Conservation (phyloP, 1,140 invertebrate genomes). For the Drosophila tropicalis region DNA sequence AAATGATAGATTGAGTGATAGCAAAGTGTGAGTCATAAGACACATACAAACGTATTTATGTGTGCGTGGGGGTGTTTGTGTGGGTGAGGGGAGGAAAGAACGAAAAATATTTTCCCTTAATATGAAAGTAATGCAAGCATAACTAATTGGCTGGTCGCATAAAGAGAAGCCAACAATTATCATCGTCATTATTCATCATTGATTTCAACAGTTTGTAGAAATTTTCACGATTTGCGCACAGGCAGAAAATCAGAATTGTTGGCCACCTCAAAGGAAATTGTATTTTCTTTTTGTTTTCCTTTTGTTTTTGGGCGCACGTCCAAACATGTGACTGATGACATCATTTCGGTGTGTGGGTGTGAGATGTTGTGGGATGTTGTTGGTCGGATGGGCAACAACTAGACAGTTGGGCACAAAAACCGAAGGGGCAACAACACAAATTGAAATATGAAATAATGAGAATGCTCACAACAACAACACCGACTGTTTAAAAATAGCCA, state of each 20-base stretch:
- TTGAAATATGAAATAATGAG: conserved; percentile 43
- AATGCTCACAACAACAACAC: conserved; percentile 15
- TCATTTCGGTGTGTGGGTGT: conserved; percentile 53
- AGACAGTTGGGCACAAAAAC: conserved; percentile 55
- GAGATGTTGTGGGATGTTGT: conserved; percentile 13
- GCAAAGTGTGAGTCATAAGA: conserved; percentile 13
- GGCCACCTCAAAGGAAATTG: conserved; percentile 37
- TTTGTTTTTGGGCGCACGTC: conserved; percentile 46
- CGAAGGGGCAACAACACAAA: conserved; percentile 30
- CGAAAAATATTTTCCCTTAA: background rate
- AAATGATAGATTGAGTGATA: conserved; percentile 10
- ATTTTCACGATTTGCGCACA: conserved; percentile 36
- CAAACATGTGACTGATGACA: conserved; percentile 79
- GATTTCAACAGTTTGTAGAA: conserved; percentile 25
- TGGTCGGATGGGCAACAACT: conserved; percentile 21
- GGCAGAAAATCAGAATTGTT: conserved; percentile 22
- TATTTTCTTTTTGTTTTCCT: conserved; percentile 15
- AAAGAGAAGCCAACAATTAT: background rate
- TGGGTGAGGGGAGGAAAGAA: background rate
- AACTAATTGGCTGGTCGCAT: conserved; percentile 2
- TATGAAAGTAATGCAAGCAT: background rate
- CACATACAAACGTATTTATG: too few relatives aligned
- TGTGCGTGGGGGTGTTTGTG: too few relatives aligned
- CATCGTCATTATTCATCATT: conserved; percentile 20
- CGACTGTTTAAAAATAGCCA: conserved; percentile 54